These are phyloP conservation scores for Axinella damicornis DNA, from an alignment of 37 sponge, comb jelly and placozoan species.

Conservation along the genomic window DNA sequence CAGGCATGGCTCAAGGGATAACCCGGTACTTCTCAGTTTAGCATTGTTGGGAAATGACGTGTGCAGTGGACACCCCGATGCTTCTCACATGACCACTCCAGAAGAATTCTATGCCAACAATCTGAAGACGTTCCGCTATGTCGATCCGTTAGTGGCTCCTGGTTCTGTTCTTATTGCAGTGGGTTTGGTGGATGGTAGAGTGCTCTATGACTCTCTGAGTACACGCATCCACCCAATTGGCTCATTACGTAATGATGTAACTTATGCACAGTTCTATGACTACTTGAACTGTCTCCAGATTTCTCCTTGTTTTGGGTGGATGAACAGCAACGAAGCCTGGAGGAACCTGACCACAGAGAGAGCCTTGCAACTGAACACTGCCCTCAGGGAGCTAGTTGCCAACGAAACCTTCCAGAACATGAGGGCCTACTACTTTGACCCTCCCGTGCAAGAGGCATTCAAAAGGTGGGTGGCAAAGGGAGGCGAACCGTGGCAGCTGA, in stretches of 20 bases:
- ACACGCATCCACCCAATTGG: slow-evolving; percentile 87
- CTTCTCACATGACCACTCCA: slow-evolving; percentile 90
- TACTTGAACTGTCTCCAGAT: slow-evolving; percentile 91
- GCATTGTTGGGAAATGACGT: slow-evolving; percentile 94
- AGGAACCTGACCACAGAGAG: slow-evolving; percentile 80
- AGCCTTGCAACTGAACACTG: slow-evolving; percentile 78
- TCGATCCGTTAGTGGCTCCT: slow-evolving; percentile 73
- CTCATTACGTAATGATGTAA: slow-evolving; percentile 78
- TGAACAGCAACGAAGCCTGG: slow-evolving; percentile 91
- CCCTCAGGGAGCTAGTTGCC: slow-evolving; percentile 59
- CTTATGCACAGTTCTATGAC: slow-evolving; percentile 83
- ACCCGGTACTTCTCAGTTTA: slow-evolving; percentile 73
- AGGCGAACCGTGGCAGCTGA: slow-evolving; percentile 80
- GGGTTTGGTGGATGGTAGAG: slow-evolving; percentile 89
- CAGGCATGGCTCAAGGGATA: slow-evolving; percentile 48
- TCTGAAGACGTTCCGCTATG: slow-evolving; percentile 61
- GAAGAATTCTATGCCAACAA: slow-evolving; percentile 79
- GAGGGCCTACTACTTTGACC: slow-evolving; percentile 72
- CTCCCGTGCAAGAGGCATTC: slow-evolving; percentile 57
- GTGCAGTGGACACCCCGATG: slow-evolving; percentile 81
- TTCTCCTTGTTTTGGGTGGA: slow-evolving; percentile 95
- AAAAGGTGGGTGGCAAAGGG: slow-evolving; percentile 70
- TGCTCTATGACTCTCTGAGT: slow-evolving; percentile 81
- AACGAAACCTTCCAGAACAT: slow-evolving; percentile 76
- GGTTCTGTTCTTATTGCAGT: slow-evolving; percentile 71